Percentiles rank a stretch among this genome's conserved stretches.
Evolutionary conservation across 2,888 invertebrate genomes (phyloP).

Genomic region (Phaonia tiefii): DNA sequence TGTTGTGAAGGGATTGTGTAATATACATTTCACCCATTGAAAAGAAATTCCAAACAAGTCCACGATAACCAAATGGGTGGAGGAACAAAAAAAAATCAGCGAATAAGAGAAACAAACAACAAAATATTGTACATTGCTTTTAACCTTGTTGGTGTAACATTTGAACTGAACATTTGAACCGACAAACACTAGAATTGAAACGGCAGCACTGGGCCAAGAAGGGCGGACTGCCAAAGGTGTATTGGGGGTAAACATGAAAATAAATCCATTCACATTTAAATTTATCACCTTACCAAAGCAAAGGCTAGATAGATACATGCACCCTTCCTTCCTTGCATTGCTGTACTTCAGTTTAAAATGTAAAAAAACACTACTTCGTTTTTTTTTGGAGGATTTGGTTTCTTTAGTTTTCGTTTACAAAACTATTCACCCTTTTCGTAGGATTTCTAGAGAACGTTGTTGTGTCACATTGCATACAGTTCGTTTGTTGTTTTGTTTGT

Average conservation of each 20-base stretch:
- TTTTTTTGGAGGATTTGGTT: constrained; percentile 28
- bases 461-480: too few species aligned
- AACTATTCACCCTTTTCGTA: constrained; percentile 36
- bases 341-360: neutral
- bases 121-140: constrained; percentile 40
- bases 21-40: neutral
- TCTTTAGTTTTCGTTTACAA: constrained; percentile 26
- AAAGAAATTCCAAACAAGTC: neutral
- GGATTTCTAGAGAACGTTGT: constrained; percentile 42
- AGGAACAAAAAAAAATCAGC: constrained; percentile 12
- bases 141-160: constrained; percentile 47
- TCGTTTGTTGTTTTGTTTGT: too few species aligned
- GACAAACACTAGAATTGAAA: neutral
- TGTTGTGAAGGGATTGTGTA: neutral
- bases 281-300: constrained; percentile 63
- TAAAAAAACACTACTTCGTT: constrained; percentile 24
- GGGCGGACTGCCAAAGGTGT: neutral
- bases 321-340: neutral
- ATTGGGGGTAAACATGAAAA: constrained; percentile 36
- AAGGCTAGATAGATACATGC: neutral
- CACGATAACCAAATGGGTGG: constrained; percentile 30
- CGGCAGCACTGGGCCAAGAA: neutral
- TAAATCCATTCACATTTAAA: constrained; percentile 62
- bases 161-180: constrained; percentile 52
- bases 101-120: neutral